Conservation (phyloP, 1,140 invertebrate genomes). For the Pseudomyrmex gracilis region DNA sequence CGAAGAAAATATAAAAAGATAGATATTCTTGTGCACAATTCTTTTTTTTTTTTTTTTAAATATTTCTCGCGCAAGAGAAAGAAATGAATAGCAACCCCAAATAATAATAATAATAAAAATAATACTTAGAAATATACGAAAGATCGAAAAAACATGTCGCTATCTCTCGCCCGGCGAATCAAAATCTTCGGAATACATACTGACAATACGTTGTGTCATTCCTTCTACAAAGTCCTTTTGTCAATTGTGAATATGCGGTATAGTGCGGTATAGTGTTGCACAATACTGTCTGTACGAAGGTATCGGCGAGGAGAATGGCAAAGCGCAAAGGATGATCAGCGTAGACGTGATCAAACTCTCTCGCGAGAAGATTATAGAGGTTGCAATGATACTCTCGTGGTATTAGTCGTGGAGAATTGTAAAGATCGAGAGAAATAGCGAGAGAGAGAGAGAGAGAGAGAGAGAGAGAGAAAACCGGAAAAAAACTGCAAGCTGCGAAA, state of each 20-base stretch:
- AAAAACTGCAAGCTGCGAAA: neutral
- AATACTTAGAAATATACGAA: neutral
- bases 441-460: too few species aligned
- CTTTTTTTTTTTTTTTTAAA: too few species aligned
- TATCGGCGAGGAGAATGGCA: neutral
- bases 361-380: neutral
- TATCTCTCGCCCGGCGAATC: neutral
- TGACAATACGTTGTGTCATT: constrained; percentile 19
- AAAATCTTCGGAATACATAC: neutral
- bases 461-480: too few species aligned
- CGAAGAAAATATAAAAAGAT: constrained; percentile 2
- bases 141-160: neutral
- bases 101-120: neutral
- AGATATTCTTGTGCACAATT: neutral
- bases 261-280: neutral
- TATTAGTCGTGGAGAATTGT: neutral
- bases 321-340: constrained; percentile 9
- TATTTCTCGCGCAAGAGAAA: too few species aligned
- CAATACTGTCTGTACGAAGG: constrained; percentile 2
- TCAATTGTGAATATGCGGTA: neutral
- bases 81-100: constrained; percentile 11
- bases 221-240: neutral
- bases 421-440: too few species aligned
- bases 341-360: constrained; percentile 8
- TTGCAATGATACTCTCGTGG: neutral